phyloP scores from a whole-genome alignment of 2,113 vertebrate genomes.

The Nesospiza acunhae region DNA sequence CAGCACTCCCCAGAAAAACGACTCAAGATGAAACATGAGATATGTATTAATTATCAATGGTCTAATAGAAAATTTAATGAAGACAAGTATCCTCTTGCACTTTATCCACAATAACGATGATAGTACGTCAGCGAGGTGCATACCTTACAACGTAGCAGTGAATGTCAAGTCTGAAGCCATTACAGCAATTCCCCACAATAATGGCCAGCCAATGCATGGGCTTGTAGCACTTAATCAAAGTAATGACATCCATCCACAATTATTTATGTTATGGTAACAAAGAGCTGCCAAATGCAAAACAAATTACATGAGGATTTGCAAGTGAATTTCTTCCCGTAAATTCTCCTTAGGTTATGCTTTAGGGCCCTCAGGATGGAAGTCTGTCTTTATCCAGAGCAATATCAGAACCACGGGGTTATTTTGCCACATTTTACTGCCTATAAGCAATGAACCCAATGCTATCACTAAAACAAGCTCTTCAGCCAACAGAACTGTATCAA shows the following conservation, averaged over 20 bases:
- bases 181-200: conserved; percentile 68
- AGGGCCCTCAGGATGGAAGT: conserved; percentile 21
- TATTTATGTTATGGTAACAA: conserved; percentile 69
- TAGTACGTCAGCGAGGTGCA: conserved; percentile 48
- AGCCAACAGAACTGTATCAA: neutral
- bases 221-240: conserved; percentile 60
- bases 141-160: conserved; percentile 33
- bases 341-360: conserved; percentile 31
- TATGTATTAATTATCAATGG: conserved; percentile 71
- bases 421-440: neutral
- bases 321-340: conserved; percentile 66
- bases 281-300: conserved; percentile 73
- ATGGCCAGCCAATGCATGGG: conserved; percentile 65
- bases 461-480: neutral
- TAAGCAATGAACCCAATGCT: neutral
- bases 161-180: conserved; percentile 69
- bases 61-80: conserved; percentile 70
- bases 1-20: conserved; percentile 46
- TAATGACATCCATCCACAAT: conserved; percentile 65
- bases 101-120: conserved; percentile 55
- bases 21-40: conserved; percentile 59
- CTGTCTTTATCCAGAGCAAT: neutral
- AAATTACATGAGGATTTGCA: conserved; percentile 67
- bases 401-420: neutral
- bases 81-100: conserved; percentile 69